Base-by-base conservation (phyloP, 2,888 invertebrate genomes). In the Plagodis pulveraria region DNA sequence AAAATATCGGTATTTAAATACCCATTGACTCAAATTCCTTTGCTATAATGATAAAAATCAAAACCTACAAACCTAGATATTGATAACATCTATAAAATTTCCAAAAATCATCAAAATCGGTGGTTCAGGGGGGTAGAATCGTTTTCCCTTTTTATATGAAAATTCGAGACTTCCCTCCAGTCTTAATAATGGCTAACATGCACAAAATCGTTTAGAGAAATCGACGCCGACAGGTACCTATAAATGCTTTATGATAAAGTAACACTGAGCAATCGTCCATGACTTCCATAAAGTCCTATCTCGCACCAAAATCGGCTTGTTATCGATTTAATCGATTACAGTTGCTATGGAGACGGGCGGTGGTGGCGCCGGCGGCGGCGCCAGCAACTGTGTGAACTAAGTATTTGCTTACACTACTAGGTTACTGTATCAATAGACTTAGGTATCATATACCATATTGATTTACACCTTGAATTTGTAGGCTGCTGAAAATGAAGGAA, bases 361-460 rank as follows among this genome's bases (percentile, higher is more conserved):
- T 12, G 42, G 40, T 10, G 10, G 36, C 42, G 42, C 9, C 42
- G 12, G 54, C 59, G 58, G 53, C 49, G 52, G 56, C 59, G 58
- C 62, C 48, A 42, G 36, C 35, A 41, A 45, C 48, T n/a, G 36
- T 54, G 50, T 53, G 48, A 54, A 53, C 33, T 53, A 54, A 43
- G 56, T 53, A 44, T 58, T 50, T 41, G 36, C 45, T 58, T 50
- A 57, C 52, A 45, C 50, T 51, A 6, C 55, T 58, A 45, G 62
- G 62, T 62, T 52, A 62, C 51, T 56, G 55, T 62, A 58, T 58
- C 58, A 58, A 62, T 56, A 54, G n/a, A 60, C 49, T 38, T 52
- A 51, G 45, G 52, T 56, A 60, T 60, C 56, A 47, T 22, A 36
- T 60, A 38, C 41, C 48, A 44, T 41, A 32, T 52, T 42, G 35